These are phyloP conservation scores for Oncorhynchus masou DNA, from an alignment of 2,113 vertebrate genomes.

Conservation along the genomic window DNA sequence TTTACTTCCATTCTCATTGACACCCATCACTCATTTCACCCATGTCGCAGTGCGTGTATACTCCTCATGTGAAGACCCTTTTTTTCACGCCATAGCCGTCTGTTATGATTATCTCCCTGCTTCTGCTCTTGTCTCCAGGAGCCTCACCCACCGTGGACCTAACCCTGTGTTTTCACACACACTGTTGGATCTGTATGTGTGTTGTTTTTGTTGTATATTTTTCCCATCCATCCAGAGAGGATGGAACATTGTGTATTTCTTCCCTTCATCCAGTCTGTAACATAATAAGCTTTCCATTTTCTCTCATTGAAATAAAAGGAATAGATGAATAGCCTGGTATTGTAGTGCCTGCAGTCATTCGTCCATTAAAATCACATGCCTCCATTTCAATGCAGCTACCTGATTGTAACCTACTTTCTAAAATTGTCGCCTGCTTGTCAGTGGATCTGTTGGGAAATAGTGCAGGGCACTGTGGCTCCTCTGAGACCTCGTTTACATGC, in stretches of 20 bases:
- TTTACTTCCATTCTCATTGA: slow-evolving; percentile 39
- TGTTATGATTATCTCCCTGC: slow-evolving; percentile 38
- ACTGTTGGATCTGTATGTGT: slow-evolving; percentile 19
- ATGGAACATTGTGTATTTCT: slow-evolving; percentile 14
- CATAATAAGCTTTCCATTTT: slow-evolving; percentile 33
- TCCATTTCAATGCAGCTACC: slow-evolving; percentile 22
- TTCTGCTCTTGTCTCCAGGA: slow-evolving; percentile 18
- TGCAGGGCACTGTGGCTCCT: slow-evolving; percentile 16
- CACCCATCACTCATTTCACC: slow-evolving; percentile 26
- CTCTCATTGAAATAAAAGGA: slow-evolving; percentile 3
- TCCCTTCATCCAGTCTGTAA: slow-evolving; percentile 2
- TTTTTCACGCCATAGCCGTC: slow-evolving; percentile 40
- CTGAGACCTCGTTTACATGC: slow-evolving; percentile 18
- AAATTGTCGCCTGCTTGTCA: slow-evolving; percentile 12
- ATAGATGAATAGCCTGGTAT: slow-evolving; percentile 5
- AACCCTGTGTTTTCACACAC: not conserved
- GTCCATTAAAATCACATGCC: slow-evolving; percentile 14
- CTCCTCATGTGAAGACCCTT: slow-evolving; percentile 22
- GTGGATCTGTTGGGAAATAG: slow-evolving; percentile 7
- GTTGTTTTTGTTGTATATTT: slow-evolving; percentile 30
- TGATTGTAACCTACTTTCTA: slow-evolving; percentile 50
- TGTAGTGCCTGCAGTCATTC: slow-evolving; percentile 33
- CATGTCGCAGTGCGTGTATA: slow-evolving; percentile 39
- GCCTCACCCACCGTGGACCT: slow-evolving; percentile 3
- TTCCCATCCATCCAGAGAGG: slow-evolving; percentile 19